Evolutionary conservation across 2,888 invertebrate species (phyloP), one percentile per base, ranked within the genome.

Genomic region (Caenorhabditis auriculariae): DNA sequence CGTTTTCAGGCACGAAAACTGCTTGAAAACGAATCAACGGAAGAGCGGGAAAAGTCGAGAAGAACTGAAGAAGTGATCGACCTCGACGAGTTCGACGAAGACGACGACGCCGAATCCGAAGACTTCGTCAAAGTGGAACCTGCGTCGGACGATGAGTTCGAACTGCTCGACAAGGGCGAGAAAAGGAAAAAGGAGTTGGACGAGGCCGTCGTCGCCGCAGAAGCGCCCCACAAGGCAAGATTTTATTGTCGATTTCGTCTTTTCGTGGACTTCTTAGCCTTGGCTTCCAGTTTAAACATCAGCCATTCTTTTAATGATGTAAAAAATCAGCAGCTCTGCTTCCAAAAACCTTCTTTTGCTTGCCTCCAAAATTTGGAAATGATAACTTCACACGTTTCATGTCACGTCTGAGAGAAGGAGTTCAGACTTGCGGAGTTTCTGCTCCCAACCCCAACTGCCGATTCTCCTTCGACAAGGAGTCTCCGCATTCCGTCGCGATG

Each of bases 1-100:
- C n/a, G n/a, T n/a, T n/a, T n/a, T n/a, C n/a, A n/a, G n/a, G n/a
- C n/a, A n/a, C n/a, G n/a, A n/a, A n/a, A n/a, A n/a, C n/a, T n/a
- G n/a, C n/a, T n/a, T n/a, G n/a, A n/a, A n/a, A n/a, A n/a, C n/a
- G n/a, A n/a, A n/a, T n/a, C n/a, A 53, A 32, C 59, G 24, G 64
- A 67, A 37, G 58, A 72, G 43, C 45, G 37, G 44, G 71, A 74
- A 23, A 52, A 38, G 48, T 32, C 50, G 24, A 6, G 46, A 29
- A 19, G 60, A 53, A 28, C 35, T 9, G 68, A 67, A 43, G 66
- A 68, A 19, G 49, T 54, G 24, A 54, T 74, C 19, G 67, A 82
- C 48, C 59, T 73, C 38, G 60, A 64, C 19, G 60, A 57, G 21
- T 62, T 61, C 21, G 67, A 64, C 19, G 74, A 80, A 29, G 66